Conservation (phyloP, 2,888 invertebrate genomes). For the Chelonus formosanus region DNA sequence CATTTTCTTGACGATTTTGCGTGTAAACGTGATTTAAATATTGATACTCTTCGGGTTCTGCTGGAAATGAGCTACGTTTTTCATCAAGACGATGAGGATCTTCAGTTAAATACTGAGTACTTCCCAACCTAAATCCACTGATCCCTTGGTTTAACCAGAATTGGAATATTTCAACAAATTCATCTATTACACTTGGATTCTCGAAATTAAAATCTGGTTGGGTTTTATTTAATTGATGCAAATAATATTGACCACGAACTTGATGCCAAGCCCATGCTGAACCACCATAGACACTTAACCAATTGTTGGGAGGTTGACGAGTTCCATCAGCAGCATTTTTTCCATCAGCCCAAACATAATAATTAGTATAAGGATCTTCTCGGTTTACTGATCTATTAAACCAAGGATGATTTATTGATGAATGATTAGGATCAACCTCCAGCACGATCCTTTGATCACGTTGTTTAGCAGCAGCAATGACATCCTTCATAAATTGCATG, state of each 20-base stretch:
- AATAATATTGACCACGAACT: slow-evolving; percentile 75
- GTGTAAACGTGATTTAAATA: slow-evolving; percentile 75
- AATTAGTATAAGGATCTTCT: slow-evolving; percentile 73
- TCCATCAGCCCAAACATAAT: slow-evolving; percentile 79
- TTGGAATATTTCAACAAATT: slow-evolving; percentile 73
- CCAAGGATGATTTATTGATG: slow-evolving; percentile 75
- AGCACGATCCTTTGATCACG: slow-evolving; percentile 72
- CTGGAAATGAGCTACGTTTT: slow-evolving; percentile 53
- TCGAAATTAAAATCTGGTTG: slow-evolving; percentile 86
- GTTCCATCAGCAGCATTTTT: slow-evolving; percentile 57
- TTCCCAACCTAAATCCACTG: slow-evolving; percentile 80
- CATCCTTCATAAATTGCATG: slow-evolving; percentile 64
- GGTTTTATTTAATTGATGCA: slow-evolving; percentile 76
- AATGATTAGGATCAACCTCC: slow-evolving; percentile 80
- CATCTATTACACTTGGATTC: slow-evolving; percentile 72
- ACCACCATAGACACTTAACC: slow-evolving; percentile 70
- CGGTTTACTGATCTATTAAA: slow-evolving; percentile 73
- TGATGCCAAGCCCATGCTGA: slow-evolving; percentile 78
- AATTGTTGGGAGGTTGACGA: slow-evolving; percentile 73
- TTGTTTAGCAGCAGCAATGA: slow-evolving; percentile 67
- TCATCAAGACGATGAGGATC: slow-evolving; percentile 69
- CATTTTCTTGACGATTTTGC: slow-evolving; percentile 71
- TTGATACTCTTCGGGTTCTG: slow-evolving; percentile 67
- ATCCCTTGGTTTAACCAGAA: slow-evolving; percentile 81
- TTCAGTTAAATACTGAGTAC: slow-evolving; percentile 74